A percentile compares a stretch with the other conserved stretches of the same genome.
Evolutionary conservation across 2,797 vertebrate genomes (phyloP).

Genomic region (Scyliorhinus canicula): DNA sequence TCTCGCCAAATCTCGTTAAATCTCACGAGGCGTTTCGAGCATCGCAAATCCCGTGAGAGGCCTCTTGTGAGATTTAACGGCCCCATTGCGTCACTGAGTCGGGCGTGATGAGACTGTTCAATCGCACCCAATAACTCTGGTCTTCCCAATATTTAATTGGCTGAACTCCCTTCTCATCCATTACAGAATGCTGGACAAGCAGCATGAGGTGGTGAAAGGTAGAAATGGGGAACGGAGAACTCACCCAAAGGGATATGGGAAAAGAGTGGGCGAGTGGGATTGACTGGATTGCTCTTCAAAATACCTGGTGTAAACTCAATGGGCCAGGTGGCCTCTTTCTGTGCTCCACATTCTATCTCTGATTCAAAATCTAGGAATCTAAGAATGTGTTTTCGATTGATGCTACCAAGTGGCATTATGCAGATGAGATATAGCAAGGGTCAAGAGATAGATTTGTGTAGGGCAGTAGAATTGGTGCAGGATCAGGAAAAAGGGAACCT

Average conservation of each 20-base stretch:
- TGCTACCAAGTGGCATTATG: background rate
- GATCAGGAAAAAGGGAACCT: background rate
- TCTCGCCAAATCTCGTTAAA: too few species aligned
- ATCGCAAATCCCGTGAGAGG: too few species aligned
- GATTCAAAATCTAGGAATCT: background rate
- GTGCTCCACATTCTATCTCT: background rate
- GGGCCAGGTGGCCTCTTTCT: too few species aligned
- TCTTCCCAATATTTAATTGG: background rate
- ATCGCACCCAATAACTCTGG: background rate
- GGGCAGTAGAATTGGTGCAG: background rate
- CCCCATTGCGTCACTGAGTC: too few species aligned
- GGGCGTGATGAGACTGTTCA: too few species aligned
- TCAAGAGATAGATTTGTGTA: background rate
- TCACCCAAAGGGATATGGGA: background rate
- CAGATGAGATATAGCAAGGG: background rate
- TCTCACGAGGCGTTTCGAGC: too few species aligned
- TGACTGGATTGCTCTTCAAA: background rate
- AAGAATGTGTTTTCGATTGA: background rate
- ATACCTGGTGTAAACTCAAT: background rate
- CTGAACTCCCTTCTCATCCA: background rate
- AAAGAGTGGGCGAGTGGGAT: background rate
- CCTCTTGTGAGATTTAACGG: too few species aligned
- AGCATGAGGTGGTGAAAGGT: background rate
- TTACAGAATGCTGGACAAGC: background rate
- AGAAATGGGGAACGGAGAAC: background rate